Conservation (phyloP, 2,113 vertebrate genomes). For the Oxygymnocypris stewartii region DNA sequence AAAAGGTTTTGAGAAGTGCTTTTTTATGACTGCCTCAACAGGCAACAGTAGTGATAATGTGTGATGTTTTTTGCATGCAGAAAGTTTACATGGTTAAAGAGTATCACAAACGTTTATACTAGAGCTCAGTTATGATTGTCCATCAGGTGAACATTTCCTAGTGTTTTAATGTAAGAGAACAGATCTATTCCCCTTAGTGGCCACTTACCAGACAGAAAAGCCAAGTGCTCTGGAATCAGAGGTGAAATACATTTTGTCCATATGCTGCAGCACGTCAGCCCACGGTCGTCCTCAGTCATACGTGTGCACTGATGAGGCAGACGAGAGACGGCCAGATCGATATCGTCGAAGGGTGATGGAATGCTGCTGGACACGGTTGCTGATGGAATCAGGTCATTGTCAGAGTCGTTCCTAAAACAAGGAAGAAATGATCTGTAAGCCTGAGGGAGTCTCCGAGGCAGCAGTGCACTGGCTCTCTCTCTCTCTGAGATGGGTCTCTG, state of each 20-base stretch:
- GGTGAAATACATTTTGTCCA: slow-evolving; percentile 65
- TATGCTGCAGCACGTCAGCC: slow-evolving; percentile 56
- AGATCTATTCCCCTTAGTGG: not conserved
- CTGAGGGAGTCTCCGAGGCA: not conserved
- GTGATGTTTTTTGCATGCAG: not conserved
- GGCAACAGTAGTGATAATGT: not conserved
- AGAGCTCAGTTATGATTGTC: not conserved
- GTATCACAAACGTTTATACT: not conserved
- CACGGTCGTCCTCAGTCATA: slow-evolving; percentile 54
- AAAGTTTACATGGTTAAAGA: not conserved
- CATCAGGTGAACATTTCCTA: not conserved
- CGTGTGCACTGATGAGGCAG: slow-evolving; percentile 43
- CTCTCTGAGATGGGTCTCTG: not conserved
- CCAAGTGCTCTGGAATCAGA: not conserved
- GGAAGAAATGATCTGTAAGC: slow-evolving; percentile 31
- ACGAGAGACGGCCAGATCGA: slow-evolving; percentile 59
- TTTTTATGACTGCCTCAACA: not conserved
- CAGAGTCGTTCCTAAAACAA: slow-evolving; percentile 46
- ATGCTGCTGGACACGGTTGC: slow-evolving; percentile 33
- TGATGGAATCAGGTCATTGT: slow-evolving; percentile 54
- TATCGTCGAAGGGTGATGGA: slow-evolving; percentile 60
- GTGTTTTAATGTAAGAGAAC: not conserved
- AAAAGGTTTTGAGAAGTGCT: not conserved
- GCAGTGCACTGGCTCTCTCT: not conserved
- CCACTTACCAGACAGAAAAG: slow-evolving; percentile 7